A percentile compares a stretch with the other conserved stretches of the same genome.
Evolutionary conservation across 1,140 invertebrate species (phyloP).

Genomic region (Eulimnadia texana): DNA sequence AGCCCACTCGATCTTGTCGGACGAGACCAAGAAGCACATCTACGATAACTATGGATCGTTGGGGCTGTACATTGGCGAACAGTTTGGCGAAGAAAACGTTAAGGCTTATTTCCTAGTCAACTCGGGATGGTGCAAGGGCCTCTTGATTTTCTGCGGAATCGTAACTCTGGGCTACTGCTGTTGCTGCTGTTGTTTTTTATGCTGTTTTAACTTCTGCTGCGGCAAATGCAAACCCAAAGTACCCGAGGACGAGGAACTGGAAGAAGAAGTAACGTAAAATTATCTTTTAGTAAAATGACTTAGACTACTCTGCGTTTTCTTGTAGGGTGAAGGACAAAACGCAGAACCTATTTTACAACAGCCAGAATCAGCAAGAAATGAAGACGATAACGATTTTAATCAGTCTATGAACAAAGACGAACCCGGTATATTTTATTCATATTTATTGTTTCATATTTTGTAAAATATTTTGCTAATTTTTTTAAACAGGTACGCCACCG

Average conservation of each 20-base stretch:
- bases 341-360: background rate
- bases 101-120: conserved; percentile 87
- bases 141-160: conserved; percentile 71
- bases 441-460: too few relatives aligned
- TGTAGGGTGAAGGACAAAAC: background rate
- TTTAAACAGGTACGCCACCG: too few relatives aligned
- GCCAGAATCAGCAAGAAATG: background rate
- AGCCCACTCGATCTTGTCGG: conserved; percentile 73
- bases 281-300: too few relatives aligned
- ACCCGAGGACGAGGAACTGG: conserved; percentile 70
- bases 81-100: conserved; percentile 90
- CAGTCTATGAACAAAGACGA: background rate
- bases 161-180: conserved; percentile 87
- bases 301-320: too few relatives aligned
- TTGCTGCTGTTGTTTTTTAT: conserved; percentile 59
- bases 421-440: background rate
- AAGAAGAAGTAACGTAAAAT: conserved; percentile 38
- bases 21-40: conserved; percentile 84
- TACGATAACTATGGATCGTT: conserved; percentile 92
- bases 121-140: conserved; percentile 86
- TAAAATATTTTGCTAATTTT: too few relatives aligned
- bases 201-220: conserved; percentile 95
- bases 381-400: background rate
- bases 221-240: conserved; percentile 85
- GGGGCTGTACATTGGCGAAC: conserved; percentile 86